phyloP scores from a whole-genome alignment of 1,140 invertebrate genomes.

The Dendroctonus ponderosae region DNA sequence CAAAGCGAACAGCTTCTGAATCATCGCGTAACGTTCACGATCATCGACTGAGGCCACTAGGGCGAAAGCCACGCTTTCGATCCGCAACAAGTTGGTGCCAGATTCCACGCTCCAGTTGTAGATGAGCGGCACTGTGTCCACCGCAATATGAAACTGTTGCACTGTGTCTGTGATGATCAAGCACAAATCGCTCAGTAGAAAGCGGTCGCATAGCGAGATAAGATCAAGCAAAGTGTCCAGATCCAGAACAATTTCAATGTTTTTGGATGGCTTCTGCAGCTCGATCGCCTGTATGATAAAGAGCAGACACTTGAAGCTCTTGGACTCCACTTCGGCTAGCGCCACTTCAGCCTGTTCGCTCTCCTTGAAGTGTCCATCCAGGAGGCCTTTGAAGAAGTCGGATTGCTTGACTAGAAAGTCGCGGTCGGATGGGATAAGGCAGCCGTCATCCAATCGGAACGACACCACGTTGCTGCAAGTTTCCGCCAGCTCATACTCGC shows the following conservation, averaged over 20 bases:
- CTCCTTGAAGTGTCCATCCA: conserved; percentile 66
- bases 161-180: conserved; percentile 57
- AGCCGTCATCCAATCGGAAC: conserved; percentile 64
- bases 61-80: conserved; percentile 57
- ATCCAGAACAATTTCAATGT: conserved; percentile 46
- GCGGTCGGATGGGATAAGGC: conserved; percentile 59
- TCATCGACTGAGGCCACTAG: conserved; percentile 54
- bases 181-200: conserved; percentile 60
- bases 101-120: conserved; percentile 60
- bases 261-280: conserved; percentile 46
- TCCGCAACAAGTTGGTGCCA: conserved; percentile 57
- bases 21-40: conserved; percentile 46
- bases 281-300: conserved; percentile 55
- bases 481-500: conserved; percentile 42
- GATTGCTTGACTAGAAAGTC: conserved; percentile 62
- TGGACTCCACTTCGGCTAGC: conserved; percentile 58
- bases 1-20: conserved; percentile 42
- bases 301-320: conserved; percentile 56
- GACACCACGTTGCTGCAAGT: conserved; percentile 54
- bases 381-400: conserved; percentile 64
- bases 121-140: conserved; percentile 54
- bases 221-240: conserved; percentile 63
- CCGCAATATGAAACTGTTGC: conserved; percentile 52
- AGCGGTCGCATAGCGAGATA: conserved; percentile 62
- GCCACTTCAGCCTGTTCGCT: conserved; percentile 58